These are phyloP conservation scores for Therioaphis trifolii DNA, from an alignment of 2,888 invertebrate species.

Conservation along the genomic window DNA sequence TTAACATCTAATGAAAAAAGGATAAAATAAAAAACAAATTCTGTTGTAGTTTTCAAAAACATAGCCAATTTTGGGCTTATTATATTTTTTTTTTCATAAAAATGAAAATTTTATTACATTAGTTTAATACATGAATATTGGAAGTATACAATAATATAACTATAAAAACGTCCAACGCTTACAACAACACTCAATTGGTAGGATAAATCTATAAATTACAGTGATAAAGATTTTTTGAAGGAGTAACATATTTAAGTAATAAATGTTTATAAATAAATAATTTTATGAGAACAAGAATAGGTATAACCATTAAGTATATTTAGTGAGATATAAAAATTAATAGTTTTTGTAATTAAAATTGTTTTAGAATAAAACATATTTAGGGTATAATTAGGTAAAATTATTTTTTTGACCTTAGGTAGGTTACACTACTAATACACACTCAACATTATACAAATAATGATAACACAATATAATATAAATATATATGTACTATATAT, in stretches of 20 bases:
- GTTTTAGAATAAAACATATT: slow-evolving; percentile 22
- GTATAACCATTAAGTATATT: slow-evolving; percentile 5
- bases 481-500: slow-evolving; percentile 13
- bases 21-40: not conserved
- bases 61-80: slow-evolving; percentile 30
- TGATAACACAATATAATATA: slow-evolving; percentile 39
- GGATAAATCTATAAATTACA: slow-evolving; percentile 46
- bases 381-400: not conserved
- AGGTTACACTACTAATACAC: slow-evolving; percentile 48
- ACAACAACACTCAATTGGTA: slow-evolving; percentile 49
- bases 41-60: slow-evolving; percentile 30
- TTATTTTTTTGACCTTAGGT: not conserved
- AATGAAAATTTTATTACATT: slow-evolving; percentile 31
- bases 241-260: slow-evolving; percentile 47
- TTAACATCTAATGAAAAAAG: not conserved
- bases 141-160: slow-evolving; percentile 43
- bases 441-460: slow-evolving; percentile 51
- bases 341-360: slow-evolving; percentile 24
- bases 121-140: slow-evolving; percentile 38
- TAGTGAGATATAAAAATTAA: slow-evolving; percentile 28
- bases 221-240: slow-evolving; percentile 40
- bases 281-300: slow-evolving; percentile 26
- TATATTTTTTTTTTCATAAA: slow-evolving; percentile 27
- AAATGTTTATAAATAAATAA: slow-evolving; percentile 31
- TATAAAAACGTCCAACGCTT: slow-evolving; percentile 37